Conservation (phyloP, 2,888 invertebrate species). For the Strigamia maritima region DNA sequence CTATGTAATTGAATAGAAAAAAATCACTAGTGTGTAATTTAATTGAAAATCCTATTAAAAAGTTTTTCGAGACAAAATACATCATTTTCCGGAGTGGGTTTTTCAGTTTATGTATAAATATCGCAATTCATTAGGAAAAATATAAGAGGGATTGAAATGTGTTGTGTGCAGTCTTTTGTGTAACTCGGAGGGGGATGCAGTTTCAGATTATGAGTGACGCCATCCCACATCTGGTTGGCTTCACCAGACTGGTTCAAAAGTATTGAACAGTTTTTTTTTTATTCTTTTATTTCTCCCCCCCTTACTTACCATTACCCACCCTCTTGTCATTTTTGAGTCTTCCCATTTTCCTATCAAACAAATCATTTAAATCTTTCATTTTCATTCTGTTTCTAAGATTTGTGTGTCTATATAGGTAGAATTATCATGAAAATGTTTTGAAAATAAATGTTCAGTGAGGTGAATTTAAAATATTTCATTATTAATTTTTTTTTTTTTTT, state of each 20-base stretch:
- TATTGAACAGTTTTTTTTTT: not conserved
- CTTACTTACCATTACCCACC: not conserved
- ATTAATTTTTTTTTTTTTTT: too few species aligned
- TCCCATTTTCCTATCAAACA: conserved; percentile 2
- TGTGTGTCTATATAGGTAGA: too few species aligned
- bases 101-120: not conserved
- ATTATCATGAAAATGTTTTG: too few species aligned
- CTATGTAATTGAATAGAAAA: conserved; percentile 19
- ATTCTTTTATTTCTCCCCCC: not conserved
- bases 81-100: not conserved
- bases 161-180: conserved; percentile 20
- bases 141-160: not conserved
- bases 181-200: conserved; percentile 27
- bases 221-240: conserved; percentile 23
- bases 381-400: not conserved
- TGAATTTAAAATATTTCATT: too few species aligned
- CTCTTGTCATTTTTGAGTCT: not conserved
- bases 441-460: too few species aligned
- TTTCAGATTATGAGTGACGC: conserved; percentile 21
- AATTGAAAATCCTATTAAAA: conserved; percentile 27
- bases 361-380: not conserved
- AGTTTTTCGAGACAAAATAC: not conserved
- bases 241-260: not conserved
- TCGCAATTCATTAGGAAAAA: not conserved
- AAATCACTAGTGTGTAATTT: not conserved